A percentile compares a stretch with the other conserved stretches of the same genome.
phyloP scores from a whole-genome alignment of 1,140 invertebrate species.

The Cephus cinctus region DNA sequence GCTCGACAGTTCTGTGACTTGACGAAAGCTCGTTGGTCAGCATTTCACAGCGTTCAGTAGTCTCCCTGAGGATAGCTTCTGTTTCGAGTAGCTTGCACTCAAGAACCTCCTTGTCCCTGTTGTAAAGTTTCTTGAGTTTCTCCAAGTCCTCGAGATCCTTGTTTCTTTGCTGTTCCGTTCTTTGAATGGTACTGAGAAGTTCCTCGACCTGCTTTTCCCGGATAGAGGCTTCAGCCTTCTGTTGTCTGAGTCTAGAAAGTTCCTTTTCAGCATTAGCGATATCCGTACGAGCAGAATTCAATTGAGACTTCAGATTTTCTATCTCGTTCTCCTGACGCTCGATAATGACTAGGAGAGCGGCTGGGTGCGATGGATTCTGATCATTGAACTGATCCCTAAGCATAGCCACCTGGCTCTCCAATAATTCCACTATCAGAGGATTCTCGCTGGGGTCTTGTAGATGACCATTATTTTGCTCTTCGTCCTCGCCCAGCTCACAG shows the following conservation, averaged over 20 bases:
- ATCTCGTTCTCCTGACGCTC: slow-evolving; percentile 69
- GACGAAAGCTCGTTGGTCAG: slow-evolving; percentile 64
- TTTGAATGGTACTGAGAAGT: slow-evolving; percentile 65
- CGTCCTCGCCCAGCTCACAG: slow-evolving; percentile 54
- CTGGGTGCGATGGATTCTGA: slow-evolving; percentile 44
- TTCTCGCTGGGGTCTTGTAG: slow-evolving; percentile 36
- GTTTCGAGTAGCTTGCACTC: slow-evolving; percentile 64
- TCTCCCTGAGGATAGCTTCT: slow-evolving; percentile 63
- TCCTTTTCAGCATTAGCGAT: slow-evolving; percentile 63
- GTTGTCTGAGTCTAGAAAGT: slow-evolving; percentile 66
- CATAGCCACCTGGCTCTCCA: slow-evolving; percentile 60
- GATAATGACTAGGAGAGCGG: slow-evolving; percentile 56
- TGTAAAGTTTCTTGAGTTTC: slow-evolving; percentile 62
- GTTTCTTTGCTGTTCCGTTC: slow-evolving; percentile 70
- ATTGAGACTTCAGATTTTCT: slow-evolving; percentile 63
- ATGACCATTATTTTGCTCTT: slow-evolving; percentile 39
- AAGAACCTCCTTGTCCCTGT: slow-evolving; percentile 64
- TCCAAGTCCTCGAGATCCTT: slow-evolving; percentile 69
- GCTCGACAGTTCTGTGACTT: slow-evolving; percentile 58
- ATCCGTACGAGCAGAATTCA: slow-evolving; percentile 46
- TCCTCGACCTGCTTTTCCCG: slow-evolving; percentile 75
- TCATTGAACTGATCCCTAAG: slow-evolving; percentile 57
- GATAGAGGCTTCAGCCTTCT: slow-evolving; percentile 62
- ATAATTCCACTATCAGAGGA: slow-evolving; percentile 54
- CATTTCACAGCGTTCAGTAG: slow-evolving; percentile 63